Evolutionary conservation across 2,113 vertebrate species (phyloP), one percentile per base, ranked within the genome.

Genomic region (Anser cygnoides): DNA sequence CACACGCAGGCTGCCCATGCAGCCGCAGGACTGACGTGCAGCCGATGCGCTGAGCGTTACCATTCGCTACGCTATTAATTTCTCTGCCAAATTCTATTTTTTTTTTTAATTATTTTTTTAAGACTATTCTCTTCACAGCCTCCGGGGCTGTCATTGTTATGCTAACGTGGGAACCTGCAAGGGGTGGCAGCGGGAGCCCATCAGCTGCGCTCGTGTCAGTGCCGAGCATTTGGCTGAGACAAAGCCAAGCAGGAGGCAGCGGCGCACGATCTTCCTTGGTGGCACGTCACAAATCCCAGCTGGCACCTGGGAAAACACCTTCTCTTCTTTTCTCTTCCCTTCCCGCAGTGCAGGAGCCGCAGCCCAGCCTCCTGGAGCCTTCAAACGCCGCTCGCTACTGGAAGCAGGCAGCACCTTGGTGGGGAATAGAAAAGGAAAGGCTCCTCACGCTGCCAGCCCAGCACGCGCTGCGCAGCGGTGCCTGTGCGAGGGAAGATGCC

Each of bases 101-200:
- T 91, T 88, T 54, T 54, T 54, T 26, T 13, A 26, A 35, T 83
- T 52, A 83, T 83, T 70, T 70, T 93, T 89, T 46, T 26, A 96
- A 94, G 74, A 43, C 72, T 8, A 37, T 87, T 94, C 84, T 79
- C 87, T 71, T 44, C 44, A 10, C 33, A 86, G 91, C 84, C 87
- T 86, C 86, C 66, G 73, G 95, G 90, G 93, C 81, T 83, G 63
- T 86, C 75, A 91, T 91, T 95, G 80, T 85, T 58, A 93, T 96
- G 95, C 76, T 93, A 89, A 95, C 79, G 50, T 1, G 22, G 80
- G 92, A 91, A 84, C 5, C 81, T 65, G 43, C 86, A 50, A 68
- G 75, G 59, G 92, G 75, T 31, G 81, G 88, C 89, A 79, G 83
- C 43, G 71, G 79, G 87, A 95, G 87, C 77, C 68, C 87, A 18